Percentiles rank a stretch among this genome's conserved stretches.
Evolutionary conservation across 2,888 invertebrate genomes (phyloP).

Genomic region (Terebella lapidaria): DNA sequence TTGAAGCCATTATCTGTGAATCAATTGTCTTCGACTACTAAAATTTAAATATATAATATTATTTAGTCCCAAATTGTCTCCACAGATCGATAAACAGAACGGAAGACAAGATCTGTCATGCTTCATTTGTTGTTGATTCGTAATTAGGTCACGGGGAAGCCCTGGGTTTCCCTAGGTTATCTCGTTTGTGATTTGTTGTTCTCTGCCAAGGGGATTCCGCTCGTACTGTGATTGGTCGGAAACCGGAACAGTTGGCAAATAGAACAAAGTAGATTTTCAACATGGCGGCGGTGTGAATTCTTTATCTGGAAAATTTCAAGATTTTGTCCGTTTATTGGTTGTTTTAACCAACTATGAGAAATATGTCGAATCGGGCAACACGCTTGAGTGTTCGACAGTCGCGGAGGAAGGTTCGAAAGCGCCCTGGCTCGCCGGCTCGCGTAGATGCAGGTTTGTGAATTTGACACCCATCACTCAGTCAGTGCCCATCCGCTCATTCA

Average conservation of each 20-base stretch:
- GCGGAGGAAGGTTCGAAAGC: not conserved
- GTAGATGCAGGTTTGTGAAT: not conserved
- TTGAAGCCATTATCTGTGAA: no score
- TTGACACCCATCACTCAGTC: no score
- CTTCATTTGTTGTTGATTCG: not conserved
- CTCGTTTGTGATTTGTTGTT: not conserved
- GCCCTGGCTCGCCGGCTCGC: not conserved
- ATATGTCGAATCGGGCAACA: not conserved
- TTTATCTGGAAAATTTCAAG: not conserved
- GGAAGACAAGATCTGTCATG: not conserved
- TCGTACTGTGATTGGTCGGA: not conserved
- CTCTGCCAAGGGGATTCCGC: not conserved
- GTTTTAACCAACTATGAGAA: not conserved
- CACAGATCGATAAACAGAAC: no score
- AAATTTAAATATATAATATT: no score
- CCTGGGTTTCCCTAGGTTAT: not conserved
- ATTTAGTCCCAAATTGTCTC: no score
- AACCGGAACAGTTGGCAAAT: constrained; percentile 3
- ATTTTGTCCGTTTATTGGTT: not conserved
- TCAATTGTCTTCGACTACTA: no score
- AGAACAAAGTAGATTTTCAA: not conserved
- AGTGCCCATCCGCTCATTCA: no score
- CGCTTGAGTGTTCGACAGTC: not conserved
- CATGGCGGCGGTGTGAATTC: not conserved
- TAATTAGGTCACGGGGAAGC: not conserved